These are phyloP conservation scores for Uria lomvia DNA, from an alignment of 2,113 vertebrate species.

Conservation along the genomic window DNA sequence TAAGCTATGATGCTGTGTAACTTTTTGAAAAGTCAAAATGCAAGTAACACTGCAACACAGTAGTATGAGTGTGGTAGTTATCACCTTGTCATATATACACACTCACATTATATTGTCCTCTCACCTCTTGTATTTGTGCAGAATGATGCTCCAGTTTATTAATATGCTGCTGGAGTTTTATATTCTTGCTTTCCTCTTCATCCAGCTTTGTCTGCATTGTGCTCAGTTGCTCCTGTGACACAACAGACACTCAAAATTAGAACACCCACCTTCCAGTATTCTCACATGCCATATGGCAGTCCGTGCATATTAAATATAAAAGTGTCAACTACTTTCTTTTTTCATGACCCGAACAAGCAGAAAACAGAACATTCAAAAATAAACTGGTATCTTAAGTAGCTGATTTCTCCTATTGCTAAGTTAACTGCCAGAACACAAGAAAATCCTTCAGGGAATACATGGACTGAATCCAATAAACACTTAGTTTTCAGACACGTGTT, in stretches of 20 bases:
- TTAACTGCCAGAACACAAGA: neutral
- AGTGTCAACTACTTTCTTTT: neutral
- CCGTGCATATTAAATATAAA: neutral
- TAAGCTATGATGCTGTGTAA: neutral
- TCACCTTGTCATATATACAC: neutral
- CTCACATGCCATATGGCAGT: neutral
- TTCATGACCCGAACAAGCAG: neutral
- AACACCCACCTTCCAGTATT: neutral
- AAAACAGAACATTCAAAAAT: conserved; percentile 2
- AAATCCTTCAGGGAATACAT: neutral
- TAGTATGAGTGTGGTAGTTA: neutral
- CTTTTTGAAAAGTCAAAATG: neutral
- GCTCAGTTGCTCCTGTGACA: conserved; percentile 82
- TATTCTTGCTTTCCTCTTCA: conserved; percentile 85
- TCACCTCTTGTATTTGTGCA: conserved; percentile 77
- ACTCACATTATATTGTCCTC: neutral
- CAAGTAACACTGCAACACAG: neutral
- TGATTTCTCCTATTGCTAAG: neutral
- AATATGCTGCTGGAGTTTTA: conserved; percentile 85
- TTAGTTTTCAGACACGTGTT: neutral
- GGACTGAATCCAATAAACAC: neutral
- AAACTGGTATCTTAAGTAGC: neutral
- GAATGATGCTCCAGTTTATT: conserved; percentile 88
- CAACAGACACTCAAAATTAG: neutral
- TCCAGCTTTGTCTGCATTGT: conserved; percentile 81